phyloP scores from a whole-genome alignment of 2,113 vertebrate genomes.

The Zosterops japonicus region DNA sequence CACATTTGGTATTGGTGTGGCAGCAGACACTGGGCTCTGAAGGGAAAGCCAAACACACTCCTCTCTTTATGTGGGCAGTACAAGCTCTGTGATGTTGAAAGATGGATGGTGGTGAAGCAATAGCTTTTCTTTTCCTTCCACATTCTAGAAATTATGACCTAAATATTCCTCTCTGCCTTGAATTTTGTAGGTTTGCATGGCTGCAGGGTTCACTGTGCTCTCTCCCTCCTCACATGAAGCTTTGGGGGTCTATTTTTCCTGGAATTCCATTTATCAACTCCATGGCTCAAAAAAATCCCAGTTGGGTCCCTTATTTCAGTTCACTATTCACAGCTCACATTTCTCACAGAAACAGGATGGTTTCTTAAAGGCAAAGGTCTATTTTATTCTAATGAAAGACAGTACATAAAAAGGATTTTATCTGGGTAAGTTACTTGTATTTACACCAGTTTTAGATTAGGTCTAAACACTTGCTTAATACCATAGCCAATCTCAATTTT shows the following conservation, averaged over 20 bases:
- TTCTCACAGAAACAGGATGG: background rate
- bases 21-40: background rate
- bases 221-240: background rate
- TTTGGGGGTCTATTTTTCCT: background rate
- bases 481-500: background rate
- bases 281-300: background rate
- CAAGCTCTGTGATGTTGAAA: background rate
- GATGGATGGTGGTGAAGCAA: background rate
- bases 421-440: background rate
- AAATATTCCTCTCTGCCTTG: background rate
- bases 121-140: background rate
- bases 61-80: background rate
- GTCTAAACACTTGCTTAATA: background rate
- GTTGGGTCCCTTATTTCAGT: background rate
- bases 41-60: conserved; percentile 6
- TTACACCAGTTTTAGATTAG: background rate
- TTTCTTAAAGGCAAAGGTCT: background rate
- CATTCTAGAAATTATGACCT: background rate
- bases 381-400: background rate
- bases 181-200: background rate
- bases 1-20: conserved; percentile 43
- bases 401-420: background rate
- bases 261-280: background rate
- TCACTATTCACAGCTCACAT: background rate
- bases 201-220: background rate